Base-by-base conservation (phyloP, 1,140 invertebrate species). In the Apis laboriosa region DNA sequence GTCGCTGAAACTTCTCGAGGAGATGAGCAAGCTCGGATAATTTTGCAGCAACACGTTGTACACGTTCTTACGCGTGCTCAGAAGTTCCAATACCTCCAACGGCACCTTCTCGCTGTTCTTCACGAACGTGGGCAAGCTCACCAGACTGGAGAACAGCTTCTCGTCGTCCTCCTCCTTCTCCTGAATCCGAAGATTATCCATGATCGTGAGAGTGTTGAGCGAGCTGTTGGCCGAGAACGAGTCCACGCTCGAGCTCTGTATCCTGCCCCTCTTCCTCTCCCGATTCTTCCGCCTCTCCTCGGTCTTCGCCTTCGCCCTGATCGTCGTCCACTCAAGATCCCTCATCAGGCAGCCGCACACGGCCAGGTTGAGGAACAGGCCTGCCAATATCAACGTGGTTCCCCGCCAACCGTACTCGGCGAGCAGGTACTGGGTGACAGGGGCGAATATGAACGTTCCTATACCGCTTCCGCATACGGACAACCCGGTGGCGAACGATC, bases 401-500 rank as follows among this genome's bases (percentile, higher is more conserved):
- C 97, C 97, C 67, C 97, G 94, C 98, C 98, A 99, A 0, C 97
- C 97, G 91, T 98, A 98, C 82, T 97, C 96, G 49, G 95, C 95
- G 11, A 98, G 92, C 17, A 98, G 94, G 73, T 96, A 94, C 84
- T 97, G 96, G 2, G 96, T 97, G n/a, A 98, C 90, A 0, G 98
- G 98, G 1, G 98, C 97, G 92, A 99, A 98, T 73, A 99, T 96
- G 91, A 99, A 98, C 0, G 98, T 99, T 2, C 98, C 97, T 64
- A 97, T 97, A 12, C 97, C 97, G 89, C 97, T 98, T 0, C 98
- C 98, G 90, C 98, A 98, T 1, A 99, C 98, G 0, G 98, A 97
- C 43, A 99, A 95, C 1, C 98, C 98, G 0, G 98, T 99, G 0
- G 98, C 98, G 66, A 99, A 95, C 0, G 98, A 98, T 72, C 98